Percentiles rank a stretch among this genome's conserved stretches.
These are phyloP conservation scores for Aricia agestis DNA, from an alignment of 1,140 invertebrate species.

Conservation along the genomic window DNA sequence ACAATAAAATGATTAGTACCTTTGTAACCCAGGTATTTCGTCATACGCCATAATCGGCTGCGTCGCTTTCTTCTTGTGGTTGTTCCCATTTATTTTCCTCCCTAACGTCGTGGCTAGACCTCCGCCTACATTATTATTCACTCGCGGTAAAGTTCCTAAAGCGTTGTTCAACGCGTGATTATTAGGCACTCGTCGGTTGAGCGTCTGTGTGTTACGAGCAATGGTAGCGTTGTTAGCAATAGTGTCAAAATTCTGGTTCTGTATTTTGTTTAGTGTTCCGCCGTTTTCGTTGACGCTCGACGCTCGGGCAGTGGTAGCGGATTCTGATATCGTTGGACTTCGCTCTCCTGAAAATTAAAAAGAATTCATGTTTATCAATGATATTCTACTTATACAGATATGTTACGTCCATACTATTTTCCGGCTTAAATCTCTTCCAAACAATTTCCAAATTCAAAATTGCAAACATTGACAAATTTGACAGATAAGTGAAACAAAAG, in stretches of 20 bases:
- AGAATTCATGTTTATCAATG: too few relatives aligned
- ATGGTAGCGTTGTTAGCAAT: conserved; percentile 63
- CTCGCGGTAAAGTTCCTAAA: conserved; percentile 73
- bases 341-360: conserved; percentile 81
- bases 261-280: conserved; percentile 69
- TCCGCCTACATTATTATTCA: conserved; percentile 63
- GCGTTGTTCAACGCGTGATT: conserved; percentile 71
- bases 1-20: conserved; percentile 44
- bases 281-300: conserved; percentile 79
- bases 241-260: conserved; percentile 71
- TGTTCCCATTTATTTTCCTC: conserved; percentile 67
- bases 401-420: too few relatives aligned
- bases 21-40: conserved; percentile 79
- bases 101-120: conserved; percentile 53
- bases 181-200: conserved; percentile 53
- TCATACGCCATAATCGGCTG: conserved; percentile 75
- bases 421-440: too few relatives aligned
- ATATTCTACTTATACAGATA: too few relatives aligned
- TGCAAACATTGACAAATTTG: too few relatives aligned
- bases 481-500: too few relatives aligned
- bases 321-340: conserved; percentile 88
- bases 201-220: conserved; percentile 58
- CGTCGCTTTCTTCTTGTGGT: conserved; percentile 66
- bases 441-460: too few relatives aligned
- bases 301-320: conserved; percentile 86